Evolutionary conservation across 2,113 vertebrate genomes (phyloP).

Genomic region (Gambusia holbrooki): DNA sequence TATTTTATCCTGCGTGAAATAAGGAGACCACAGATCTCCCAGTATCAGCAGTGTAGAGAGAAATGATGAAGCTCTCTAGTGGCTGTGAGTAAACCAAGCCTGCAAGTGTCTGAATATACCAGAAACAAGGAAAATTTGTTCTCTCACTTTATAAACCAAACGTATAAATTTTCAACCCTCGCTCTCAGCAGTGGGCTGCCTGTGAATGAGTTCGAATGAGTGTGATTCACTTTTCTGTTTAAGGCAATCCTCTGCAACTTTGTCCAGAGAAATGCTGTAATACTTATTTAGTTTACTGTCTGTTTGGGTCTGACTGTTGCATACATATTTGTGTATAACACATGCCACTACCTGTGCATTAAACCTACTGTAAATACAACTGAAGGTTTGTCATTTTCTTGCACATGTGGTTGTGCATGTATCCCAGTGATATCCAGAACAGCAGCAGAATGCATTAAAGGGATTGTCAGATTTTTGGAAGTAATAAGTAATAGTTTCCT

Average conservation of each 20-base stretch:
- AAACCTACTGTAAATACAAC: not conserved
- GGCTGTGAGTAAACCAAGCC: not conserved
- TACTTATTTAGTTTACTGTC: not conserved
- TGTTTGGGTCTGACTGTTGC: too few relatives aligned
- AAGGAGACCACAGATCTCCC: not conserved
- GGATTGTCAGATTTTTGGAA: not conserved
- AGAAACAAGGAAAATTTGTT: not conserved
- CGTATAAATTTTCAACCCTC: not conserved
- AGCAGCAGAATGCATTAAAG: not conserved
- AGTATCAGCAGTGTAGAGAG: not conserved
- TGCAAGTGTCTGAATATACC: not conserved
- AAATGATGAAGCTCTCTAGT: not conserved
- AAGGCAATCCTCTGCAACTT: not conserved
- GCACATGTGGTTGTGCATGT: not conserved
- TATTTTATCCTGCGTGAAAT: conserved; percentile 27
- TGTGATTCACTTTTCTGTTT: not conserved
- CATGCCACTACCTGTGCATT: too few relatives aligned
- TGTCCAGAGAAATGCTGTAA: not conserved
- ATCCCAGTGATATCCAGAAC: not conserved
- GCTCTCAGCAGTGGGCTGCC: not conserved
- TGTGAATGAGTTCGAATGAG: not conserved
- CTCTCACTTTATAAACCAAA: not conserved
- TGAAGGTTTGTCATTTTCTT: not conserved
- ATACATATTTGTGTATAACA: not conserved
- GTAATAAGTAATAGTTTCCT: not conserved